Conservation (phyloP, 1,140 invertebrate genomes). For the Cecropterus lyciades region DNA sequence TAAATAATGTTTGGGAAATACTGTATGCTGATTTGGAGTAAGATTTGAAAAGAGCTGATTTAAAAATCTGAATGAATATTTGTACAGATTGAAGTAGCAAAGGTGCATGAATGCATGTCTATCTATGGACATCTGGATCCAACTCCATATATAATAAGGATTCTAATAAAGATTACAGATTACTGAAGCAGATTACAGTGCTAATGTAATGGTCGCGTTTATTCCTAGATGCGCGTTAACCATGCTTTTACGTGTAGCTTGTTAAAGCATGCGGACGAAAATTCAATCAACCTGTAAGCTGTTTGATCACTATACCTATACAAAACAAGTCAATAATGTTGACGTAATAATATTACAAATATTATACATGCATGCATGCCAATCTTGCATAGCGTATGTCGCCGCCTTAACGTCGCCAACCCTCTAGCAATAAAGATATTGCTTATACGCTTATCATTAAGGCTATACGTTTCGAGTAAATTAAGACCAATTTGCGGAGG, state of each 20-base stretch:
- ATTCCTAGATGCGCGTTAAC: not conserved
- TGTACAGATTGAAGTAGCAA: no score
- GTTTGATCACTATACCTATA: not conserved
- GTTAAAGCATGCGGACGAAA: not conserved
- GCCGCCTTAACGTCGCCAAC: slow-evolving; percentile 25
- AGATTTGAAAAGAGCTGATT: no score
- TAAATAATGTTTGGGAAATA: no score
- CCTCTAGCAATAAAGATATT: slow-evolving; percentile 51
- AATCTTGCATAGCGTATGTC: not conserved
- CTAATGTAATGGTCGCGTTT: no score
- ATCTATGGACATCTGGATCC: no score
- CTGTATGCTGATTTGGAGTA: no score
- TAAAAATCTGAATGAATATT: no score
- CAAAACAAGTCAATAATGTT: not conserved
- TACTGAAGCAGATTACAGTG: no score
- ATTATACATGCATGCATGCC: not conserved
- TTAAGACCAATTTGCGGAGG: slow-evolving; percentile 80
- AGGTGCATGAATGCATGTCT: no score
- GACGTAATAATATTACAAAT: not conserved
- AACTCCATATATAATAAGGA: no score
- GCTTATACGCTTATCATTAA: slow-evolving; percentile 78
- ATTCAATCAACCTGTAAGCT: not conserved
- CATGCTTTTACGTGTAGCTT: no score
- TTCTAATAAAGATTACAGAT: no score
- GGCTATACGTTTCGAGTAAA: slow-evolving; percentile 76